Percentiles rank a stretch among this genome's conserved stretches.
Evolutionary conservation across 2,113 vertebrate genomes (phyloP).

Genomic region (human (Homo sapiens)): GRCh38 chr5:110422001-110422500

Average conservation of each 20-base stretch:
- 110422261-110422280: too few species aligned
- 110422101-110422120: neutral
- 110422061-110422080: neutral
- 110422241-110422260: neutral
- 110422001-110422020: neutral
- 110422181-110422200: neutral
- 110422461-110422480: too few species aligned
- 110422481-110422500: too few species aligned
- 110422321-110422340: too few species aligned
- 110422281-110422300: too few species aligned
- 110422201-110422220: neutral
- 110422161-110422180: neutral
- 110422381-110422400: too few species aligned
- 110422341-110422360: too few species aligned
- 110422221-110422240: neutral
- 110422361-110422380: too few species aligned
- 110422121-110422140: neutral
- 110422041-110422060: constrained; percentile 1
- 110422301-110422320: too few species aligned
- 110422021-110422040: neutral
- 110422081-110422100: neutral
- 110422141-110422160: neutral
- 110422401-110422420: too few species aligned
- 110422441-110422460: too few species aligned
- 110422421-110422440: too few species aligned